Percentiles rank a stretch among this genome's conserved stretches.
These are phyloP conservation scores for Microchrysa polita DNA, from an alignment of 2,888 invertebrate genomes.

Conservation along the genomic window DNA sequence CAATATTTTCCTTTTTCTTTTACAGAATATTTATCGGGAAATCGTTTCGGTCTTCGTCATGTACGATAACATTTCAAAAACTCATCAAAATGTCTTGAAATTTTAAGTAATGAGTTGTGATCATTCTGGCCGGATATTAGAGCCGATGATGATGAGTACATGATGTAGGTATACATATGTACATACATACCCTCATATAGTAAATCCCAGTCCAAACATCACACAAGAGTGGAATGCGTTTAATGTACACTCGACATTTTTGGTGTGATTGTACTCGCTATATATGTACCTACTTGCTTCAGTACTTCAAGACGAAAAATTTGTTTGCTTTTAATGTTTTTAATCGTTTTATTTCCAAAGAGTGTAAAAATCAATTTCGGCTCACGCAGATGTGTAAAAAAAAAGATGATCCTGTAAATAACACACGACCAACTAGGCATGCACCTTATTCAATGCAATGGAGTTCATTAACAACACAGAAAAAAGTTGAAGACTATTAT, in stretches of 20 bases:
- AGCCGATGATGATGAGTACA: not conserved
- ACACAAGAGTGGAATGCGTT: slow-evolving; percentile 1
- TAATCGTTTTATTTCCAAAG: slow-evolving; percentile 5
- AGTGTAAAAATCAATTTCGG: slow-evolving; percentile 8
- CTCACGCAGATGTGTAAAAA: slow-evolving; percentile 36
- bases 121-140: slow-evolving; percentile 37
- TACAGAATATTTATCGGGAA: slow-evolving; percentile 16
- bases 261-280: too few relatives aligned
- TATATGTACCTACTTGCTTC: too few relatives aligned
- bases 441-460: slow-evolving; percentile 22
- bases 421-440: not conserved
- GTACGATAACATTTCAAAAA: slow-evolving; percentile 45
- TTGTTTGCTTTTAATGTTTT: slow-evolving; percentile 28
- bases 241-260: not conserved
- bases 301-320: slow-evolving; percentile 23
- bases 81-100: slow-evolving; percentile 30
- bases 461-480: slow-evolving; percentile 12
- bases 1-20: slow-evolving; percentile 37
- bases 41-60: slow-evolving; percentile 23
- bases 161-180: too few relatives aligned
- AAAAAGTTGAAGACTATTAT: not conserved
- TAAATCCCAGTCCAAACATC: slow-evolving; percentile 29
- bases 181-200: too few relatives aligned
- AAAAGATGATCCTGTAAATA: slow-evolving; percentile 26
- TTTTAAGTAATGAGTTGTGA: slow-evolving; percentile 38